A percentile compares a stretch with the other conserved stretches of the same genome.
phyloP scores from a whole-genome alignment of 2,888 invertebrate species.

The Drosophila austrosaltans region DNA sequence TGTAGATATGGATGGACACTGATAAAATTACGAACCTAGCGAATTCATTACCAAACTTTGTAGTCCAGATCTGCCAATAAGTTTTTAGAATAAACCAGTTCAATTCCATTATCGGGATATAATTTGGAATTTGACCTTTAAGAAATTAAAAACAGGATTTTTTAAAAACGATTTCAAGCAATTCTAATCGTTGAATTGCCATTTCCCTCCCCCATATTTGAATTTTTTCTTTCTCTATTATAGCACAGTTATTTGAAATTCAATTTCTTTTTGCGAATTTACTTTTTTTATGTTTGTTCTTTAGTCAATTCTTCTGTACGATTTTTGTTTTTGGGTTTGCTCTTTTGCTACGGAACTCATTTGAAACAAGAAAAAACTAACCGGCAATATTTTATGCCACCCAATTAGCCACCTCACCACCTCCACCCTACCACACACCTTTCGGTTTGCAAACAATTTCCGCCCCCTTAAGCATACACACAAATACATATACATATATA shows the following conservation, averaged over 20 bases:
- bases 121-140: too few species aligned
- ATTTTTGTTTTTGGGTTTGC: constrained; percentile 58
- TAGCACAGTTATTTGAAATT: constrained; percentile 27
- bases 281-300: constrained; percentile 2
- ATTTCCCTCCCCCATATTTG: background rate
- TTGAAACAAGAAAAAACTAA: constrained; percentile 61
- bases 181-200: constrained; percentile 51
- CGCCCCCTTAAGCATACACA: constrained; percentile 62
- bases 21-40: too few species aligned
- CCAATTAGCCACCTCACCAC: constrained; percentile 46
- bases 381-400: constrained; percentile 76
- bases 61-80: too few species aligned
- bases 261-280: constrained; percentile 14
- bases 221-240: background rate
- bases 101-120: too few species aligned
- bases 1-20: too few species aligned
- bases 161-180: constrained; percentile 7
- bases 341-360: constrained; percentile 70
- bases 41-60: too few species aligned
- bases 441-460: constrained; percentile 56
- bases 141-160: too few species aligned
- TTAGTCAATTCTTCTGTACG: constrained; percentile 18
- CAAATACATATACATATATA: constrained; percentile 19
- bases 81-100: too few species aligned
- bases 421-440: background rate